phyloP scores from a whole-genome alignment of 2,113 vertebrate species.

The Tiliqua scincoides region DNA sequence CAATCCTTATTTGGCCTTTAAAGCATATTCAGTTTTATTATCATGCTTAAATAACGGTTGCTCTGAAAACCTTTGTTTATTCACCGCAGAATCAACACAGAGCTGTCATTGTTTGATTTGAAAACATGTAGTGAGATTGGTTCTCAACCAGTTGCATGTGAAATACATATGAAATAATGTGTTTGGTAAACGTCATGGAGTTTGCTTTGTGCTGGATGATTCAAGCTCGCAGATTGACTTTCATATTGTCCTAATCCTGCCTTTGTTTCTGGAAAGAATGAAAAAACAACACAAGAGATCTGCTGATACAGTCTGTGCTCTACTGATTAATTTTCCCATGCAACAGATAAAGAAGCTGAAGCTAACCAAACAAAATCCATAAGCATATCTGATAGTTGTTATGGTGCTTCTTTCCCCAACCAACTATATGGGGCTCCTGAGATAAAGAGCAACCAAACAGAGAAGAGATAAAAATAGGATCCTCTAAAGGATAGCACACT shows the following conservation, averaged over 20 bases:
- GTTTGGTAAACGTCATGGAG: conserved; percentile 51
- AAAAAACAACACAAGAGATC: conserved; percentile 40
- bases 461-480: conserved; percentile 26
- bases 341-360: conserved; percentile 29
- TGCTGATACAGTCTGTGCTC: conserved; percentile 32
- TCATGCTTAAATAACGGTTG: conserved; percentile 33
- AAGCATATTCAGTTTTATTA: conserved; percentile 20
- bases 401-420: conserved; percentile 26
- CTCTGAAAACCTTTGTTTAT: conserved; percentile 55
- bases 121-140: conserved; percentile 40
- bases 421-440: conserved; percentile 23
- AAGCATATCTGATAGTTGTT: conserved; percentile 40
- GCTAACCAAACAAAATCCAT: conserved; percentile 49
- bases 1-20: conserved; percentile 30
- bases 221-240: conserved; percentile 47
- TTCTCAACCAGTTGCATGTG: conserved; percentile 36
- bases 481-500: background rate
- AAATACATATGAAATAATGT: background rate
- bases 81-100: conserved; percentile 54
- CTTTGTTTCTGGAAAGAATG: conserved; percentile 53
- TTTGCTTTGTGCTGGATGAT: conserved; percentile 42
- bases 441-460: conserved; percentile 29
- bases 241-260: conserved; percentile 49
- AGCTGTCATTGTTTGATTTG: conserved; percentile 43
- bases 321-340: conserved; percentile 56